Base-by-base conservation (phyloP, 2,888 invertebrate genomes). In the Physocephala rufipes region DNA sequence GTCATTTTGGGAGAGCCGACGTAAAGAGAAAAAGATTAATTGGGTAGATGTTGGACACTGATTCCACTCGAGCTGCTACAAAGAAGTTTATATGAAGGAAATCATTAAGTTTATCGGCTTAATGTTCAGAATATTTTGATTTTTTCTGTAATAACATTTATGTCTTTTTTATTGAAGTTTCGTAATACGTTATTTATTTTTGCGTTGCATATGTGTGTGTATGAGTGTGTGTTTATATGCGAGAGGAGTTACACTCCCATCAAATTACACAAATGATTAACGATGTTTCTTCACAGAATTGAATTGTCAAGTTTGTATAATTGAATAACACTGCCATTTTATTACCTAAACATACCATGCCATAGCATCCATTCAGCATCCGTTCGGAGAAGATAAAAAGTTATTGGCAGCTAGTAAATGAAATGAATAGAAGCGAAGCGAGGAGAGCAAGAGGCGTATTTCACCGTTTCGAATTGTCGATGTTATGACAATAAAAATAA, bases 261-360 rank as follows among this genome's bases (percentile, higher is more conserved):
- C 12, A 21, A 7, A 66, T 24, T 30, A 15, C 15, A 36, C 43
- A 66, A 66, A 53, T 36, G 43, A 30, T 53, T 43, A 55, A 55
- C 66, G 36, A 36, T 36, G 53, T 53, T 66, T 66, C 53, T 55
- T 55, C 53, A 28, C 26, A 55, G 30, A 66, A 53, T 15, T 30
- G 55, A 43, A 13, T 24, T 43, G 7, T 24, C 53, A 53, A 12
- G 43, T 19, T 66, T 81, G 81, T 81, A 82, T 81, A 81, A 81
- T 81, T 81, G 82, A 81, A n/a, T n/a, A n/a, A 82, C 81, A 81
- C 82, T 79, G 79, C 80, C 80, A 80, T 82, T 81, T 81, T 82
- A 81, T 81, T 79, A 78, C 76, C 80, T 79, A 77, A 78, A 79
- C 80, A 80, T 79, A 79, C 76, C 78, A 4, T 36, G 36, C 36